Conservation (phyloP, 2,113 vertebrate genomes). For the Thamnophis sirtalis region DNA sequence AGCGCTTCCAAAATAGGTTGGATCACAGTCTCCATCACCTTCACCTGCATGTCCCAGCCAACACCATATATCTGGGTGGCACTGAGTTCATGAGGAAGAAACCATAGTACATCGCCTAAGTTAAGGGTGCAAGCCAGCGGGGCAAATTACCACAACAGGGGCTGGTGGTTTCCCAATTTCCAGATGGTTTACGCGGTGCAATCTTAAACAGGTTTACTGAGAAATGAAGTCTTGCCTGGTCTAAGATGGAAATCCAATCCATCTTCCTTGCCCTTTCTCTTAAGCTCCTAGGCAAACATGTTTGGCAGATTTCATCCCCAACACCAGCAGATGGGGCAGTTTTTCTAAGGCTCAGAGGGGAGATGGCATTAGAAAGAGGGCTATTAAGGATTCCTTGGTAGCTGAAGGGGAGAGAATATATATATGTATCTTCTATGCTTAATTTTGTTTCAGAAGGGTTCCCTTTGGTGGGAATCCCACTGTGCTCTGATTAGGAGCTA, state of each 20-base stretch:
- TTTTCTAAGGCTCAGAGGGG: background rate
- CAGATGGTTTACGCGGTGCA: background rate
- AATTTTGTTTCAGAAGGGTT: slow-evolving; percentile 17
- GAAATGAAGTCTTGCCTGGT: background rate
- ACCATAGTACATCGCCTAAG: background rate
- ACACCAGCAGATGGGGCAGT: background rate
- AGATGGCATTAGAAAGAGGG: background rate
- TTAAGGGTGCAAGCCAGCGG: background rate
- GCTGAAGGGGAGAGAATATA: background rate
- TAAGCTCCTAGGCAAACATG: background rate
- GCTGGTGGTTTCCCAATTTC: background rate
- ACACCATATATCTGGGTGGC: background rate
- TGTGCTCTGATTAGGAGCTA: slow-evolving; percentile 57
- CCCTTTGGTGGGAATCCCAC: background rate
- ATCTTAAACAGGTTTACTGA: background rate
- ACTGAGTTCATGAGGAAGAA: background rate
- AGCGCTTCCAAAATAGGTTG: background rate
- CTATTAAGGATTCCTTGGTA: slow-evolving; percentile 11
- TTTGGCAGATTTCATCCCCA: background rate
- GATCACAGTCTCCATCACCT: background rate
- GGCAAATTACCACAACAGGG: background rate
- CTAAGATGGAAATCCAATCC: background rate
- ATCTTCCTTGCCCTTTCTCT: background rate
- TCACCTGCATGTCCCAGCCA: background rate
- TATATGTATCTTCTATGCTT: background rate